Conservation (phyloP, 2,113 vertebrate genomes). For the Fulmarus glacialis region DNA sequence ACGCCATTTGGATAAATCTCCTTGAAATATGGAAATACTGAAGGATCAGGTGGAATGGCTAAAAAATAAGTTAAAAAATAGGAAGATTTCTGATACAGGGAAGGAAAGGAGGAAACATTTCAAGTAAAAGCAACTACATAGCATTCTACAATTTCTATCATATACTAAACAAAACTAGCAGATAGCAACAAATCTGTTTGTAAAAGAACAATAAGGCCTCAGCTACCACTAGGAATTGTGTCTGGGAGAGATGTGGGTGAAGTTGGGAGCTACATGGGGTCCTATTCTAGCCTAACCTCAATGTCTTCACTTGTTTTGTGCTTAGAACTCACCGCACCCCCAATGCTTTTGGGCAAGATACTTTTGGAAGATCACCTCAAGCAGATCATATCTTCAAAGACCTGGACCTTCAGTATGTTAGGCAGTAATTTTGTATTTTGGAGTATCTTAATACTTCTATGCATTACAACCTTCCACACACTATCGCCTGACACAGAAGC, state of each 20-base stretch:
- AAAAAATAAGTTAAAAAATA: neutral
- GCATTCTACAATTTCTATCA: neutral
- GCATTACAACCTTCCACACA: neutral
- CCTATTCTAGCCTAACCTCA: neutral
- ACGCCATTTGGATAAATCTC: slow-evolving; percentile 51
- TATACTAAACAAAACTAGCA: neutral
- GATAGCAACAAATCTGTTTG: neutral
- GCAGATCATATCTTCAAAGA: neutral
- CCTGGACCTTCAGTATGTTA: neutral
- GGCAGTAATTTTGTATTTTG: neutral
- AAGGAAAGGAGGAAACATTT: neutral
- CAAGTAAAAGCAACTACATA: neutral
- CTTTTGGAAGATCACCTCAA: neutral
- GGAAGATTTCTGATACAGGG: neutral
- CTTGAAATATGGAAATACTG: slow-evolving; percentile 64
- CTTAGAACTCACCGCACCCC: neutral
- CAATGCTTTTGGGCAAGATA: neutral
- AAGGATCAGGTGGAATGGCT: slow-evolving; percentile 36
- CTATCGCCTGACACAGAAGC: neutral
- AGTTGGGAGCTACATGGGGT: neutral
- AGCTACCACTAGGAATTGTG: neutral
- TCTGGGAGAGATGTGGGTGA: neutral
- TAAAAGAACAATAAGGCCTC: neutral
- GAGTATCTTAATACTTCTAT: neutral
- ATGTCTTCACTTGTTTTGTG: neutral